phyloP scores from a whole-genome alignment of 2,797 vertebrate genomes.

The Scolopax bukidnonensis region DNA sequence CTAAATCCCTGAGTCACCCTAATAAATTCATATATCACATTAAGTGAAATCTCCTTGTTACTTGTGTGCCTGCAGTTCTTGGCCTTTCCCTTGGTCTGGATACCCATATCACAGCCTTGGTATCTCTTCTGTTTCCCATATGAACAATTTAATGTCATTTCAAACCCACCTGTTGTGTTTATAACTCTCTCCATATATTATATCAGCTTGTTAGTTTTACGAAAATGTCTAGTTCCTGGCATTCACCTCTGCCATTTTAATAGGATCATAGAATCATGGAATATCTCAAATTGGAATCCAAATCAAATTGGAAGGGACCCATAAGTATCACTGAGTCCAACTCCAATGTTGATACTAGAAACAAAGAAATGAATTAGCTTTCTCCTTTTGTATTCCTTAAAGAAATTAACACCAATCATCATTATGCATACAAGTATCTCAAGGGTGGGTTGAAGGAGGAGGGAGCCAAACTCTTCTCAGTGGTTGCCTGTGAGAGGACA shows the following conservation, averaged over 20 bases:
- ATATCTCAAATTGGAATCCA: neutral
- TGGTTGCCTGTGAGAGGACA: too few species aligned
- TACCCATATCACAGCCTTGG: neutral
- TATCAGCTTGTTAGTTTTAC: neutral
- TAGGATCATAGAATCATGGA: neutral
- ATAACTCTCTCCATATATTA: neutral
- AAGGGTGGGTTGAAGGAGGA: too few species aligned
- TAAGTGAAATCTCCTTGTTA: neutral
- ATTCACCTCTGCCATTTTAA: neutral
- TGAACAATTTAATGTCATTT: neutral
- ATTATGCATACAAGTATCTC: too few species aligned
- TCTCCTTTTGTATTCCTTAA: neutral
- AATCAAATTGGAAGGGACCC: neutral
- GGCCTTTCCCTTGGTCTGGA: neutral
- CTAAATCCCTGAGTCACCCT: neutral
- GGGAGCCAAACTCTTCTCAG: too few species aligned
- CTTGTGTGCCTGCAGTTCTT: neutral
- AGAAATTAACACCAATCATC: neutral
- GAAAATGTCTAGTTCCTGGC: neutral
- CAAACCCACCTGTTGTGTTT: neutral
- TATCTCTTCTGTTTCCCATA: neutral
- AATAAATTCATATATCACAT: neutral
- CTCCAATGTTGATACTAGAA: neutral
- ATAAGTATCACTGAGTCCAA: neutral
- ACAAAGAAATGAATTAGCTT: neutral